Evolutionary conservation across 2,797 vertebrate species (phyloP), one percentile per base, ranked within the genome.

Genomic region (Enteromius mattozi): DNA sequence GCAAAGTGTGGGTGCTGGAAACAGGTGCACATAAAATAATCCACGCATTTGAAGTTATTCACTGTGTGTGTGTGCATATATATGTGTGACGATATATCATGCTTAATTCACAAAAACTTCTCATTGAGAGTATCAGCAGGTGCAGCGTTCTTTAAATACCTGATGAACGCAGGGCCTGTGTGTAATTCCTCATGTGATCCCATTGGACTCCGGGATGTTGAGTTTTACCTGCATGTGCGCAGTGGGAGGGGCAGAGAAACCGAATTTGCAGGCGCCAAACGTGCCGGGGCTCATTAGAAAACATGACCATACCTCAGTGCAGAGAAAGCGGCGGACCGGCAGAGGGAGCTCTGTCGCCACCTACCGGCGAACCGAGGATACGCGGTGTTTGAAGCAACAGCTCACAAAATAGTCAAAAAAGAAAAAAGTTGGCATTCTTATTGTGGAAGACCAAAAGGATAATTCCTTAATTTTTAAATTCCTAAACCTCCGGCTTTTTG

Each of bases 201-300:
- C 71, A 74, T 33, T 81, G 49, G 83, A 80, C 17, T 76, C 80
- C 71, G n/a, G 78, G 82, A 77, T 80, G 79, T 69, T 85, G 86
- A 84, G 89, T 83, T 63, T 24, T 61, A 83, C 88, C 86, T 82
- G 69, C 87, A 88, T 86, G 88, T 83, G 71, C 35, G 86, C 82
- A 80, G 82, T 65, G 78, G 78, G 30, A 88, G 90, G 86, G 91
- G 78, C 84, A 72, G 70, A 86, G 16, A 84, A 84, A 88, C 86
- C 85, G 91, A 91, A 92, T 92, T 92, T 92, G 91, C 91, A 85
- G 86, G 91, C 87, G 49, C 85, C 89, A 88, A 89, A 92, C 92
- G 91, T 92, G 91, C 88, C 90, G 66, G 86, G 86, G 92, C 94
- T 95, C 94, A 95, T 95, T 95, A 93, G 88, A 91, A 95, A 93